Base-by-base conservation (phyloP, 2,888 invertebrate species). In the Ganaspis brasiliensis region DNA sequence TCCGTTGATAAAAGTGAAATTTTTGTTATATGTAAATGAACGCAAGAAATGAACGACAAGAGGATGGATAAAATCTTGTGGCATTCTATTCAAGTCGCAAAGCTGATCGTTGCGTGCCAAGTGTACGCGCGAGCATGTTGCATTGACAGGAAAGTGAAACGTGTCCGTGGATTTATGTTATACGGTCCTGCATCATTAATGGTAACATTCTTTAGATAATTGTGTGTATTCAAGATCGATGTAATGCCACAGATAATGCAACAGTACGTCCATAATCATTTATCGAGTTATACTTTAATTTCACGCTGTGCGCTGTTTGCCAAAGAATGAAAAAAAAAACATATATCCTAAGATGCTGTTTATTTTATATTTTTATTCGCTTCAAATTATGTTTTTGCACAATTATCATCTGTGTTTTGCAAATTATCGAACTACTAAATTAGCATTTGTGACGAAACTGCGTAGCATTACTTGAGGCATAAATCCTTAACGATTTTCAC, bases 121-220 rank as follows among this genome's bases (percentile, higher is more conserved):
- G n/a, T 37, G 61, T 19, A 37, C 10, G 19, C 19, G 37, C 19
- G 37, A 61, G 61, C 45, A 24, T 67, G 67, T 67, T 45, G 24
- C 45, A 49, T 67, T 67, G 67, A 67, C 45, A 67, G 67, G 67
- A 67, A 63, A 67, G 67, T 67, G 67, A 67, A 67, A 67, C 40
- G 67, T 67, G 67, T 67, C 14, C 45, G 24, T 67, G 45, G 40
- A 24, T 45, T 67, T 67, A 67, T 67, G 67, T 21, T 24, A 49
- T 40, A 21, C 16, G n/a, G 45, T 67, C 24, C 26, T 45, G 45
- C 45, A 10, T 67, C 45, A n/a, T 67, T 67, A 67, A 26, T 26
- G 24, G 67, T n/a, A 67, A 49, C 26, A 67, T 67, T 67, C 67
- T 67, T 67, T 26, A 9, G 45, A 67, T 67, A 67, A 67, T 67